phyloP scores from a whole-genome alignment of 1,140 invertebrate species.

The Hypothenemus hampei region DNA sequence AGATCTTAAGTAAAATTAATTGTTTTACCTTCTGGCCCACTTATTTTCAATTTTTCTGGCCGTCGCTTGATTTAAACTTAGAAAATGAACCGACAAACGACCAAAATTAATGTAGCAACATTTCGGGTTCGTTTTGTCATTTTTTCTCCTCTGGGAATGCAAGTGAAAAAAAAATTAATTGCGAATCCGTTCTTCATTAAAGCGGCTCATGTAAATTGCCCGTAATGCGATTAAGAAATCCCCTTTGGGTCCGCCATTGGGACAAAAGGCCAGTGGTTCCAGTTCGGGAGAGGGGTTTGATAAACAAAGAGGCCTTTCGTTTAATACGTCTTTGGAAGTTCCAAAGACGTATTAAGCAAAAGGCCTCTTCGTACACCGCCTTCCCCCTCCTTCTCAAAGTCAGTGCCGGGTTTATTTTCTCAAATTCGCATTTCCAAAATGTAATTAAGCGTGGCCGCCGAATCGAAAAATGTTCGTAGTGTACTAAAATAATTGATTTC shows the following conservation, averaged over 20 bases:
- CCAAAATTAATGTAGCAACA: neutral
- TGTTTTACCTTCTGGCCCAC: neutral
- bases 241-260: neutral
- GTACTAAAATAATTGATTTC: constrained; percentile 10
- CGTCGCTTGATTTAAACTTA: neutral
- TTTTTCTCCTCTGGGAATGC: neutral
- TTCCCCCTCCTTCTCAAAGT: neutral
- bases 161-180: neutral
- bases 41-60: neutral
- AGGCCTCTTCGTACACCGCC: neutral
- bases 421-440: neutral
- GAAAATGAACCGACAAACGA: neutral
- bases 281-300: neutral
- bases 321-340: neutral
- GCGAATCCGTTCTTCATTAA: neutral
- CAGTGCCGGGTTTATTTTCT: neutral
- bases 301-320: neutral
- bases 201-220: no score
- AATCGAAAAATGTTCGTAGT: neutral
- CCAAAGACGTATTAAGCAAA: neutral
- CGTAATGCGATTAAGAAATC: no score
- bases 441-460: neutral
- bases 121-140: neutral
- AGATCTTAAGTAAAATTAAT: neutral
- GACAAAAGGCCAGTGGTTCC: neutral